A percentile compares a stretch with the other conserved stretches of the same genome.
phyloP scores from a whole-genome alignment of 1,140 invertebrate genomes.

The Aradophagus sp. region DNA sequence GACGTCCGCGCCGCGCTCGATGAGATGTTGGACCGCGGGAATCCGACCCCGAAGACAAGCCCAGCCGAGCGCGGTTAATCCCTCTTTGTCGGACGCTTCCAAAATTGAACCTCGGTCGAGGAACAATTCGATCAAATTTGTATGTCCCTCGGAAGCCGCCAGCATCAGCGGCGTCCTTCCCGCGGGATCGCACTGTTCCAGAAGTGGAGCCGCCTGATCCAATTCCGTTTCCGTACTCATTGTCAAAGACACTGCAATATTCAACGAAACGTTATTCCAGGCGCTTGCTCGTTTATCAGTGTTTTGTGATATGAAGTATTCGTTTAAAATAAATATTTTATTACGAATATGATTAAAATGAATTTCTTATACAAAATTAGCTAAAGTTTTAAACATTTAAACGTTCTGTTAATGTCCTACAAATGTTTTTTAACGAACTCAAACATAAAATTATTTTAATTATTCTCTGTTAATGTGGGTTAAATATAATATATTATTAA shows the following conservation, averaged over 20 bases:
- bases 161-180: slow-evolving; percentile 89
- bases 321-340: too few relatives aligned
- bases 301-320: too few relatives aligned
- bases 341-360: too few relatives aligned
- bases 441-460: too few relatives aligned
- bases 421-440: too few relatives aligned
- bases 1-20: slow-evolving; percentile 89
- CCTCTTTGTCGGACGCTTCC: slow-evolving; percentile 88
- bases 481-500: too few relatives aligned
- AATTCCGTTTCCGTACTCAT: slow-evolving; percentile 76
- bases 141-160: slow-evolving; percentile 93
- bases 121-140: slow-evolving; percentile 90
- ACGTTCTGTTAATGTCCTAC: too few relatives aligned
- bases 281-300: neutral
- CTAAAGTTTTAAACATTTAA: too few relatives aligned
- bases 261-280: slow-evolving; percentile 6
- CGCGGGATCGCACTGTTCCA: slow-evolving; percentile 81
- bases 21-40: slow-evolving; percentile 83
- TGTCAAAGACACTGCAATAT: slow-evolving; percentile 69
- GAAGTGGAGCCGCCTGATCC: slow-evolving; percentile 76
- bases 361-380: too few relatives aligned
- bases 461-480: too few relatives aligned
- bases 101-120: slow-evolving; percentile 88
- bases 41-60: slow-evolving; percentile 90
- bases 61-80: slow-evolving; percentile 92